A percentile compares a stretch with the other conserved stretches of the same genome.
Conservation (phyloP, 2,113 vertebrate genomes). For the Speoplatyrhinus poulsoni region DNA sequence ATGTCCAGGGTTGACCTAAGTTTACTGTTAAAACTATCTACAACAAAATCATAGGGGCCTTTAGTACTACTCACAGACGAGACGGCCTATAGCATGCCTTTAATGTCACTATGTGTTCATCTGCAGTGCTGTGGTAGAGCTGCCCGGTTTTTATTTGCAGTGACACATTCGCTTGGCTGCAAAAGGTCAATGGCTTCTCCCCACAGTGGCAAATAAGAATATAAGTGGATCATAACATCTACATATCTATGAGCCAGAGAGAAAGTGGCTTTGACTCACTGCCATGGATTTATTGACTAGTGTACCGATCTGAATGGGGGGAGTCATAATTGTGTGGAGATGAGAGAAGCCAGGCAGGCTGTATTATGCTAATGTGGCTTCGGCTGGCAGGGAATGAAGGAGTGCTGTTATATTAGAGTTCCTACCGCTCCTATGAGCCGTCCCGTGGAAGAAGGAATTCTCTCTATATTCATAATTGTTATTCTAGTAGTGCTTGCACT, state of each 20-base stretch:
- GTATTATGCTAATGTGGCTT: slow-evolving; percentile 57
- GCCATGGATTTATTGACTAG: slow-evolving; percentile 53
- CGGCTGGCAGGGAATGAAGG: slow-evolving; percentile 51
- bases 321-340: slow-evolving; percentile 52
- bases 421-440: slow-evolving; percentile 47
- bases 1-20: no score
- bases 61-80: no score
- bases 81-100: no score
- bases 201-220: slow-evolving; percentile 38
- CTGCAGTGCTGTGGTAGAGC: no score
- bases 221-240: slow-evolving; percentile 54
- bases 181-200: slow-evolving; percentile 58
- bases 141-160: slow-evolving; percentile 52
- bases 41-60: no score
- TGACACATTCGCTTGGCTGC: slow-evolving; percentile 39
- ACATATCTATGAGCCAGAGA: slow-evolving; percentile 40
- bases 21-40: no score
- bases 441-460: slow-evolving; percentile 59
- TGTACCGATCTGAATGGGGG: slow-evolving; percentile 38
- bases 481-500: slow-evolving; percentile 21
- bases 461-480: slow-evolving; percentile 59
- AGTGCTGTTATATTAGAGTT: slow-evolving; percentile 48
- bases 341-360: slow-evolving; percentile 49
- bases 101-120: no score
- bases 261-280: slow-evolving; percentile 22